Percentiles rank a stretch among this genome's conserved stretches.
These are phyloP conservation scores for Siderastrea radians DNA, from an alignment of 92 coral and sea anemone species.

Conservation along the genomic window DNA sequence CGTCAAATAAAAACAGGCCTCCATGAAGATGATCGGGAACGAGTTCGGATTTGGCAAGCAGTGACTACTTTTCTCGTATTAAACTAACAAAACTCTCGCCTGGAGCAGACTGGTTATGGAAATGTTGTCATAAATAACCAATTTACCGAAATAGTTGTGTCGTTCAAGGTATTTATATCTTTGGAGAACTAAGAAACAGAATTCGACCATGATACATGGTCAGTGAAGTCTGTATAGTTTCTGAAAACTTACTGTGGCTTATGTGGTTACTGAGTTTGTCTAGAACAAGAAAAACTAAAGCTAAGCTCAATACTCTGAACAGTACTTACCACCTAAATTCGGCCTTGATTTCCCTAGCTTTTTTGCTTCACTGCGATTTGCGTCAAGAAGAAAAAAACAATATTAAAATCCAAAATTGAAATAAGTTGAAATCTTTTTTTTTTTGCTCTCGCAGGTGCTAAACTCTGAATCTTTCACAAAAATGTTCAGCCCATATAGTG, in stretches of 20 bases:
- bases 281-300: neutral
- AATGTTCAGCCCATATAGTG: neutral
- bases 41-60: neutral
- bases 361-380: neutral
- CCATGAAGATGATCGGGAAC: too few species aligned
- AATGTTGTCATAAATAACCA: too few species aligned
- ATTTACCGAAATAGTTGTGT: neutral
- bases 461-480: neutral
- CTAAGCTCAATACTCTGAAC: neutral
- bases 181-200: neutral
- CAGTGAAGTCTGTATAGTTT: neutral
- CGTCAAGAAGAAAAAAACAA: neutral
- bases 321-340: neutral
- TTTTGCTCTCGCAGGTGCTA: constrained; percentile 16
- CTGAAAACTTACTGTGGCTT: neutral
- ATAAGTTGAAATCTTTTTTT: neutral
- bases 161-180: too few species aligned
- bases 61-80: neutral
- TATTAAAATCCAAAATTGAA: neutral
- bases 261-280: neutral
- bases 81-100: neutral
- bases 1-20: too few species aligned
- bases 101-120: neutral
- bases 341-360: neutral
- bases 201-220: neutral